Evolutionary conservation across 2,113 vertebrate species (phyloP), one percentile per base, ranked within the genome.

Genomic region (Myotis davidii): DNA sequence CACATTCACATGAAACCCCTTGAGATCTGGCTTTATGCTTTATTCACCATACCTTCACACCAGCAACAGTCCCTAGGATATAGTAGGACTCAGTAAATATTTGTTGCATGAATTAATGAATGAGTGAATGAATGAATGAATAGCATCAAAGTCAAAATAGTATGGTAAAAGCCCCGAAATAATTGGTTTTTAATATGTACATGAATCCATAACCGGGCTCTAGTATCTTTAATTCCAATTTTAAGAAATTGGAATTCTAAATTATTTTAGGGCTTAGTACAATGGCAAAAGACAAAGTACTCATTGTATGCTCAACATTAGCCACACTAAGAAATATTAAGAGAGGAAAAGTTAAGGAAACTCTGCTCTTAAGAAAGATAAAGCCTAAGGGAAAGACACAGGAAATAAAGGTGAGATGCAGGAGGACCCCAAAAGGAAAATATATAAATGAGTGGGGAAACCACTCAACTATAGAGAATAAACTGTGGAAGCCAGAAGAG

Each of bases 301-400:
- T 82, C 70, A 48, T 56, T 56, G 17, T 25, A 45, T 79, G 39
- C 5, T 29, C 88, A 76, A 96, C 2, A 25, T 48, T 42, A 70
- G 29, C 74, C 23, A 77, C 9, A 52, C 9, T 45, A 69, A 82
- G 69, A 67, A 81, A 79, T 73, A 74, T 25, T 89, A 91, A 39
- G 23, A n/a, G 18, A 4, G 6, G 12, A 59, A 85, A 65, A 18
- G 13, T 64, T n/a, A 56, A 86, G 17, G 76, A 69, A 83, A 91
- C 2, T 72, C 8, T 67, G 64, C 32, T 73, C 45, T 88, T 91
- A 48, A 91, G 42, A 87, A 83, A 94, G 32, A 78, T 11, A 64
- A 81, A 85, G 39, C 9, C 39, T 92, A 88, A 69, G 9, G 29
- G 74, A 76, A 94, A 96, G 64, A 87, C 61, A 95, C 3, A 79